Conservation (phyloP, 2,113 vertebrate species). For the Tachuris rubrigastra region DNA sequence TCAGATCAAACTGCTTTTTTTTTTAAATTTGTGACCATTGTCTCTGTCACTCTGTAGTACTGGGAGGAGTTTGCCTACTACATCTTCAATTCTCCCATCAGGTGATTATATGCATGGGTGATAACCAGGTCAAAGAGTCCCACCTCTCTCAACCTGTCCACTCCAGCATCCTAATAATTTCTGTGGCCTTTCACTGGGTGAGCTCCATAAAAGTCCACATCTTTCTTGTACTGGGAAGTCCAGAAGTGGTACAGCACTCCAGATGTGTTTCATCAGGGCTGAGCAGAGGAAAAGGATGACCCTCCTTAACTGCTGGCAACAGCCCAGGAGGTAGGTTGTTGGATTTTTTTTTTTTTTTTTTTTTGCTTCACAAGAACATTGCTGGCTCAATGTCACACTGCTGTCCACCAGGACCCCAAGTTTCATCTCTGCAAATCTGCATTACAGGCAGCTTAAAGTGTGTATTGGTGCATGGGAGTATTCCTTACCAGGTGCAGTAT, state of each 20-base stretch:
- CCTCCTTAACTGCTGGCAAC: no score
- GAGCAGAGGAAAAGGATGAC: not conserved
- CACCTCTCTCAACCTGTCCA: not conserved
- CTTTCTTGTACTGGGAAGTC: not conserved
- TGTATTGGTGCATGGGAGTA: not conserved
- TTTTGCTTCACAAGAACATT: not conserved
- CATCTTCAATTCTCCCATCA: not conserved
- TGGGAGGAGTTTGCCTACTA: not conserved
- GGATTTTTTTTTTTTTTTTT: not conserved
- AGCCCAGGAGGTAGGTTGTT: not conserved
- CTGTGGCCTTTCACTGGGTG: not conserved
- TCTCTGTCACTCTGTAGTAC: not conserved
- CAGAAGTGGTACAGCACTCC: not conserved
- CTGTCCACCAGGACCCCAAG: not conserved
- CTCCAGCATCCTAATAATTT: not conserved
- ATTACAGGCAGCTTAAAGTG: not conserved
- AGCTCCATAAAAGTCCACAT: rapidly evolving
- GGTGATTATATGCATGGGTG: not conserved
- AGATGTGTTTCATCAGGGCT: not conserved
- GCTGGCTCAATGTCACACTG: not conserved
- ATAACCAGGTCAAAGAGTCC: not conserved
- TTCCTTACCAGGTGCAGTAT: not conserved
- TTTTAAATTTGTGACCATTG: not conserved
- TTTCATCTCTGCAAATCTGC: not conserved
- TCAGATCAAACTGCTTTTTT: not conserved